These are phyloP conservation scores for Antheraea mylitta DNA, from an alignment of 1,140 invertebrate species.

Conservation along the genomic window DNA sequence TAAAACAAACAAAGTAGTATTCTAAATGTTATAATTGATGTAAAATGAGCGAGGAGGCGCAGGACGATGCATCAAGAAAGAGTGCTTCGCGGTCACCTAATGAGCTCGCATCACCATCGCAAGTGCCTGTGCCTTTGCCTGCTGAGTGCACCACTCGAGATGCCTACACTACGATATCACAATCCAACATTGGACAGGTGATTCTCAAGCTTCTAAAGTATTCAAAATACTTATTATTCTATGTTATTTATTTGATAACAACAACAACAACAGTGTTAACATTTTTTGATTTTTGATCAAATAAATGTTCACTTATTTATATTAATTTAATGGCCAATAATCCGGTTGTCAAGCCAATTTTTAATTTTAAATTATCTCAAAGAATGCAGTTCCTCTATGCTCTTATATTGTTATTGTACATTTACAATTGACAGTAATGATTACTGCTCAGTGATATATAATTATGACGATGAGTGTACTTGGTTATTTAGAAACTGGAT, in stretches of 20 bases:
- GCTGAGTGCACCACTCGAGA: conserved; percentile 41
- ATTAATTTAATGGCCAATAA: too few species aligned
- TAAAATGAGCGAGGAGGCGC: conserved; percentile 68
- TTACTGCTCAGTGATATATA: too few species aligned
- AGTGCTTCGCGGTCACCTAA: conserved; percentile 39
- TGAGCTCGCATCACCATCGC: conserved; percentile 34
- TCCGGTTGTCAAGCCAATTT: too few species aligned
- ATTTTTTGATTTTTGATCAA: too few species aligned
- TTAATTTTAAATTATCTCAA: too few species aligned
- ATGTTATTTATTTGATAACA: too few species aligned
- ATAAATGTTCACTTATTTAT: too few species aligned
- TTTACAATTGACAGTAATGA: neutral
- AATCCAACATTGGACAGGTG: conserved; percentile 55
- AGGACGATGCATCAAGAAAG: conserved; percentile 57
- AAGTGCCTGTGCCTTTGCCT: conserved; percentile 26
- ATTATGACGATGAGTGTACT: too few species aligned
- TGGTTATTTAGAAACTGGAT: too few species aligned
- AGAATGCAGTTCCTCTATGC: too few species aligned
- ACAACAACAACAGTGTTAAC: too few species aligned
- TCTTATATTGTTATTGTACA: neutral
- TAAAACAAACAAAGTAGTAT: conserved; percentile 25
- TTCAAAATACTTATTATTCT: too few species aligned
- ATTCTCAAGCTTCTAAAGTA: neutral
- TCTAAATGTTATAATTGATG: conserved; percentile 53
- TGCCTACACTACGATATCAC: conserved; percentile 51